Evolutionary conservation across 2,113 vertebrate genomes (phyloP).

Genomic region (Chamaea fasciata): DNA sequence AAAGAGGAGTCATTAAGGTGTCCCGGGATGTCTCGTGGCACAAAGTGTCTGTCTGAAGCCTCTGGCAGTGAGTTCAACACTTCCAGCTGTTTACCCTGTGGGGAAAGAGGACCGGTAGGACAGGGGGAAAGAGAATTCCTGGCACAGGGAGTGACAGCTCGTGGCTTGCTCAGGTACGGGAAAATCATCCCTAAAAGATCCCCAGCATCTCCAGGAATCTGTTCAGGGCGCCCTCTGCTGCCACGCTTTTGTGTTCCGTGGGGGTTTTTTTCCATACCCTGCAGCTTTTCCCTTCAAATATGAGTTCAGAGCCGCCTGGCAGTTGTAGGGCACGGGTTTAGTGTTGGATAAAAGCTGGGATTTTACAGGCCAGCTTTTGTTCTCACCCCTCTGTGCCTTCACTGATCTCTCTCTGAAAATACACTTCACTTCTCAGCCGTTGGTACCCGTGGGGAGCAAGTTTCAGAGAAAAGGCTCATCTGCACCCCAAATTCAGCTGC

Average conservation of each 20-base stretch:
- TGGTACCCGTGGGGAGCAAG: background rate
- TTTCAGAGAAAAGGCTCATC: background rate
- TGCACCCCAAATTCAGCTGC: background rate
- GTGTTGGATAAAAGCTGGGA: background rate
- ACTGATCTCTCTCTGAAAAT: background rate
- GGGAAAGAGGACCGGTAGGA: conserved; percentile 7
- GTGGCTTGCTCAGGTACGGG: background rate
- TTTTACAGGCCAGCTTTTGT: background rate
- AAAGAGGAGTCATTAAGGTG: conserved; percentile 26
- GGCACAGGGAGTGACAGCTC: background rate
- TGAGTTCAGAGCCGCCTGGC: background rate
- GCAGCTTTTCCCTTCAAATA: background rate
- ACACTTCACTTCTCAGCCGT: background rate
- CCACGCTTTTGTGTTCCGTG: background rate
- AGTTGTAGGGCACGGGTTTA: background rate
- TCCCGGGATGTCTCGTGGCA: conserved; percentile 15
- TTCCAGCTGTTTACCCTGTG: conserved; percentile 58
- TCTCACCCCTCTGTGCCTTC: background rate
- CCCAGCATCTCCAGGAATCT: background rate
- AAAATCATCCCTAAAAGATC: background rate
- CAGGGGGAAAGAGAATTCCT: background rate
- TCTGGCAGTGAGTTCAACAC: conserved; percentile 28
- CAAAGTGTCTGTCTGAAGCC: conserved; percentile 27
- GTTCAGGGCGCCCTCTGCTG: background rate
- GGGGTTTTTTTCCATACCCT: background rate